Evolutionary conservation across 2,888 invertebrate species (phyloP).

Genomic region (Phasia obesa): DNA sequence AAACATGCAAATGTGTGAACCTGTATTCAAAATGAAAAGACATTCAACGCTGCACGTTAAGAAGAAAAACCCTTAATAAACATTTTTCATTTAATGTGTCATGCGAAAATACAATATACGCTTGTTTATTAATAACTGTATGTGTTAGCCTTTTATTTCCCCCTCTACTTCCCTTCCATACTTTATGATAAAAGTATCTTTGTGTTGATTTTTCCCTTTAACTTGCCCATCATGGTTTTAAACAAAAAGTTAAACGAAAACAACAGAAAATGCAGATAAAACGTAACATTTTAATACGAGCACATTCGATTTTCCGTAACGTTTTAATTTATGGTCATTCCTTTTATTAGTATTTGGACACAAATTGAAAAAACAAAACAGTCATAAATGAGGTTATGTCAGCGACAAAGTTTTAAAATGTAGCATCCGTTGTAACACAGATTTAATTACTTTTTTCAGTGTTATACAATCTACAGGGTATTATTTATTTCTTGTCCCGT

Average conservation of each 20-base stretch:
- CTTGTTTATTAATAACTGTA: not conserved
- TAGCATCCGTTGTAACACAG: too few species aligned
- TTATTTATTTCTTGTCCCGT: too few species aligned
- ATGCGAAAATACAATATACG: too few species aligned
- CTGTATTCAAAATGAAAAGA: not conserved
- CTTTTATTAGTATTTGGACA: constrained; percentile 32
- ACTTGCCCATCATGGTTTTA: constrained; percentile 2
- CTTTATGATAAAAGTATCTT: constrained; percentile 45
- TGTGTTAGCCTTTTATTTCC: not conserved
- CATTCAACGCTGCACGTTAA: constrained; percentile 13
- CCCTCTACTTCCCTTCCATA: not conserved
- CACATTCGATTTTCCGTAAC: constrained; percentile 64
- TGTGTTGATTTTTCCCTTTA: constrained; percentile 3
- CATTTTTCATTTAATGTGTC: constrained; percentile 36
- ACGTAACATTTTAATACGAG: constrained; percentile 69
- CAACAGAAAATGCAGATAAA: constrained; percentile 21
- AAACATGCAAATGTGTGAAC: not conserved
- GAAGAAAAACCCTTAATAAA: constrained; percentile 26
- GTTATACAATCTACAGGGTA: too few species aligned
- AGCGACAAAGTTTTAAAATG: too few species aligned
- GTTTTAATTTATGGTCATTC: constrained; percentile 51
- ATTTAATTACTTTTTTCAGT: too few species aligned
- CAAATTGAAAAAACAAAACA: constrained; percentile 2
- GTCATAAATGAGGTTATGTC: constrained; percentile 66
- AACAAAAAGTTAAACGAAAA: constrained; percentile 17